phyloP scores from a whole-genome alignment of 2,888 invertebrate species.

The Sabellastarte sp. region DNA sequence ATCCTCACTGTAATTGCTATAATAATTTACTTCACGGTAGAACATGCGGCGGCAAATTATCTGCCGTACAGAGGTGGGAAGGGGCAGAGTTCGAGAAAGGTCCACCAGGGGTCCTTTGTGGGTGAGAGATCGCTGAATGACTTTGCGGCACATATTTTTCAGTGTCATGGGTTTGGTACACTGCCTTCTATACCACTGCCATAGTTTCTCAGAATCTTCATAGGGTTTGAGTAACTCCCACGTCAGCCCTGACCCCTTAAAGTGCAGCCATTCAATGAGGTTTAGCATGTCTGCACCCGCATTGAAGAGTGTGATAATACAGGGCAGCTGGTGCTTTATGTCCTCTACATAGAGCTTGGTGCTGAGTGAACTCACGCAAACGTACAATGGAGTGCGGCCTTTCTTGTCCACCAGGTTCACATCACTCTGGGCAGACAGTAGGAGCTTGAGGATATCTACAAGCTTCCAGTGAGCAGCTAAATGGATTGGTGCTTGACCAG shows the following conservation, averaged over 20 bases:
- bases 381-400: constrained; percentile 55
- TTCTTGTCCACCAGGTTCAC: constrained; percentile 50
- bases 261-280: constrained; percentile 56
- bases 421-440: constrained; percentile 43
- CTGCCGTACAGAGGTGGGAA: constrained; percentile 50
- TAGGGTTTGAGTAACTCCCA: constrained; percentile 33
- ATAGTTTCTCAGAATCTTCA: constrained; percentile 37
- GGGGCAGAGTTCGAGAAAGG: constrained; percentile 44
- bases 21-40: no score
- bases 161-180: constrained; percentile 50
- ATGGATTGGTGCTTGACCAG: constrained; percentile 54
- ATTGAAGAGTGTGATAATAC: constrained; percentile 49
- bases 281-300: constrained; percentile 59
- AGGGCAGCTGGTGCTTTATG: constrained; percentile 53
- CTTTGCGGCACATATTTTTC: constrained; percentile 56
- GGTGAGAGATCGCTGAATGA: constrained; percentile 49
- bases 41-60: constrained; percentile 53
- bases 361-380: constrained; percentile 55
- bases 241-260: constrained; percentile 54
- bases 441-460: constrained; percentile 48
- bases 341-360: constrained; percentile 57
- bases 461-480: constrained; percentile 58
- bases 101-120: constrained; percentile 41
- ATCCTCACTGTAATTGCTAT: no score
- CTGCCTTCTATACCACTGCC: constrained; percentile 48